Base-by-base conservation (phyloP, 2,888 invertebrate species). In the Cataglyphis rosenhaueri region DNA sequence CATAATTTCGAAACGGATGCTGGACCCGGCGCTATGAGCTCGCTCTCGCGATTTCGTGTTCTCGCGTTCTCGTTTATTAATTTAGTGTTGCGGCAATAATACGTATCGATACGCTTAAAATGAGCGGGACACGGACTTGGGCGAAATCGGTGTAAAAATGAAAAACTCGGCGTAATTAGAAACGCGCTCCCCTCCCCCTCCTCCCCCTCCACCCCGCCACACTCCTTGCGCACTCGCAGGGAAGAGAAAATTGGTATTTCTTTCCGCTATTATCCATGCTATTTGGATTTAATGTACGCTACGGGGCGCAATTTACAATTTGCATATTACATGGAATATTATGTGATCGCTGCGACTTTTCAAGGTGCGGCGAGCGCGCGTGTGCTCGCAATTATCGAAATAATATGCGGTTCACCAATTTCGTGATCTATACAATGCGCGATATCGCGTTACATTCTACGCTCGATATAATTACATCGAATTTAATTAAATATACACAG, bases 91-190 rank as follows among this genome's bases (percentile, higher is more conserved):
- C 71, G 86, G 88, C 83, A 88, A 90, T 92, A 90, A 91, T 90
- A 21, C 92, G 85, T 91, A 88, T 74, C 86, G 88, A 87, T 87
- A 86, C 85, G 87, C 88, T 88, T 76, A 85, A 52, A 91, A 86
- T 79, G 90, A 85, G 70, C 82, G 71, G 83, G 85, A 70, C 59
- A 83, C 82, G 84, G 79, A 87, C 84, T 87, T 84, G 85, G 90
- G 90, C 86, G 84, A 88, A 91, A 91, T 90, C 86, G 84, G 83
- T 78, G 84, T 81, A 84, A 83, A 76, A 82, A 87, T 89, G 91
- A 92, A 92, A 92, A 92, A 92, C 89, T 91, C 87, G 83, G 87
- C 71, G 91, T 89, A 92, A 92, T 92, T 92, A 92, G 91, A 90
- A 91, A 79, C 44, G 79, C 81, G 61, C 57, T 57, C 62, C 6